These are phyloP conservation scores for Scaptomyza parva DNA, from an alignment of 2,888 invertebrate species.

Conservation along the genomic window DNA sequence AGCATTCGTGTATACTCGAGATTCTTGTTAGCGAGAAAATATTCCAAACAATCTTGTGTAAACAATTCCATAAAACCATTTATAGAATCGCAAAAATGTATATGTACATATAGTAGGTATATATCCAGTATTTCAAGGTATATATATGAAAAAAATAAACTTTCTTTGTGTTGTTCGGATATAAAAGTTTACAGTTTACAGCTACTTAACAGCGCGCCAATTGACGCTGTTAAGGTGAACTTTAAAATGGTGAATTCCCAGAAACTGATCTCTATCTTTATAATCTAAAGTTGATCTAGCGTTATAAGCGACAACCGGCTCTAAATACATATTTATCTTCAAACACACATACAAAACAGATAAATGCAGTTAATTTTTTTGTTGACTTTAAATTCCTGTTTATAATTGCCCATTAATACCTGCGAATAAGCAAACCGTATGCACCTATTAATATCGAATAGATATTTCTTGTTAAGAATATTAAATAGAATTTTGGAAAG, in stretches of 20 bases:
- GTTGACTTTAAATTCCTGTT: background rate
- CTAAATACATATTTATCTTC: background rate
- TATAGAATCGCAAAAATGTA: conserved; percentile 5
- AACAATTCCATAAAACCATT: conserved; percentile 16
- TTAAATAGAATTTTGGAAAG: conserved; percentile 7
- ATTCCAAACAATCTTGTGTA: conserved; percentile 14
- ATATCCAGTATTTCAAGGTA: background rate
- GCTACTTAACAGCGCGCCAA: background rate
- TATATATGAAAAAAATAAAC: background rate
- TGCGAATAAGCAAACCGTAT: background rate
- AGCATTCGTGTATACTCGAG: too few species aligned
- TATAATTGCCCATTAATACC: conserved; percentile 18
- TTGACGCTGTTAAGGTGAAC: background rate
- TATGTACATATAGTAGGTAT: background rate
- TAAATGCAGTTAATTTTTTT: background rate
- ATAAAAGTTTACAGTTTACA: background rate
- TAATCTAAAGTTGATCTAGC: background rate
- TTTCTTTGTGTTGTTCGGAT: background rate
- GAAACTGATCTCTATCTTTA: too few species aligned
- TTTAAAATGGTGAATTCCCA: background rate
- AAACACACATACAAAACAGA: background rate
- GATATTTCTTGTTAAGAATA: conserved; percentile 2
- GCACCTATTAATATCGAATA: conserved; percentile 2
- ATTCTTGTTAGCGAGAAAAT: background rate
- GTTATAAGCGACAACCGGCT: too few species aligned